phyloP scores from a whole-genome alignment of 1,140 invertebrate species.

The Dufourea novaeangliae region DNA sequence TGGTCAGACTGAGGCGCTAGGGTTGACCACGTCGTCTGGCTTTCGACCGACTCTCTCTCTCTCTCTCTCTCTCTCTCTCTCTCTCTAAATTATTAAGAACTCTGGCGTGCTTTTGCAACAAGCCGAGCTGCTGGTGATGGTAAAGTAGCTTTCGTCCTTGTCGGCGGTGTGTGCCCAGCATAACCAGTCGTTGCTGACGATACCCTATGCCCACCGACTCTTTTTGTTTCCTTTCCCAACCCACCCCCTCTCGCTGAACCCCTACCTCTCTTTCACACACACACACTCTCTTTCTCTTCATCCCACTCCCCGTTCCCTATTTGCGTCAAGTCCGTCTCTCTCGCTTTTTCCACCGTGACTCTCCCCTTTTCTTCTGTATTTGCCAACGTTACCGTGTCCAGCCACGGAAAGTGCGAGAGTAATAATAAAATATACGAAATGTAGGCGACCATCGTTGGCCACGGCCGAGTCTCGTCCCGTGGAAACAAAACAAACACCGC shows the following conservation, averaged over 20 bases:
- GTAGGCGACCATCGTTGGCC: constrained; percentile 64
- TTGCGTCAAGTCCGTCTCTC: constrained; percentile 18
- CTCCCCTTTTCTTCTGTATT: constrained; percentile 57
- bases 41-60: constrained; percentile 60
- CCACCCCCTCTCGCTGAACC: constrained; percentile 54
- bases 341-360: constrained; percentile 50
- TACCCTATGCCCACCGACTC: constrained; percentile 61
- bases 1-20: constrained; percentile 25
- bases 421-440: constrained; percentile 78
- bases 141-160: constrained; percentile 49
- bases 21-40: constrained; percentile 46
- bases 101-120: constrained; percentile 59
- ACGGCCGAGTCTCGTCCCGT: constrained; percentile 32
- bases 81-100: constrained; percentile 82
- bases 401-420: constrained; percentile 73
- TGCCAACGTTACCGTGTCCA: constrained; percentile 72
- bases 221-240: constrained; percentile 59
- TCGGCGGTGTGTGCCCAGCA: constrained; percentile 33
- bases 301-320: constrained; percentile 31
- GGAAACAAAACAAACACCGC: constrained; percentile 59
- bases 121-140: constrained; percentile 31
- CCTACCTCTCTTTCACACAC: constrained; percentile 16
- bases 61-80: constrained; percentile 77
- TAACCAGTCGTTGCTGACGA: constrained; percentile 60
- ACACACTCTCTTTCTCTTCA: constrained; percentile 47